Evolutionary conservation across 2,797 vertebrate genomes (phyloP), one percentile per base, ranked within the genome.

Genomic region (Acanthurus lineatus): DNA sequence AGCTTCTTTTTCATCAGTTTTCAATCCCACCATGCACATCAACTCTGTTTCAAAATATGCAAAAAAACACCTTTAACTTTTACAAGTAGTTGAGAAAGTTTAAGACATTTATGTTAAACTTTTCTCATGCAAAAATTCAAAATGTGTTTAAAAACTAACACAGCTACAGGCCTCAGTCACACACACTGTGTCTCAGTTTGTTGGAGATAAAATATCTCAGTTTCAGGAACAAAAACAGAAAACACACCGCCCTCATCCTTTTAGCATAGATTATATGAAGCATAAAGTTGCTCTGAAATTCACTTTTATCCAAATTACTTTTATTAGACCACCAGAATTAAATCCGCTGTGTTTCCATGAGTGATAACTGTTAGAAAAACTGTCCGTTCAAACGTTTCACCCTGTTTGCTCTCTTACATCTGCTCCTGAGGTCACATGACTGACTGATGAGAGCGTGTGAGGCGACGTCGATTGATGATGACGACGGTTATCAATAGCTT

Each of bases 281-380:
- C 49, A 16, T 7, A 9, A 44, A 52, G 47, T 45, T 4, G 9
- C 40, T 10, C 42, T 35, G 48, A 48, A 20, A 22, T 16, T 8
- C 17, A 9, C 3, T 40, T 59, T 35, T 6, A 44, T 49, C 28
- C 14, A 38, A 82, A 76, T 74, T 1, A 6, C 15, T 57, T 48
- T 61, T n/a, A n/a, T n/a, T n/a, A n/a, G n/a, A n/a, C n/a, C 11
- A 79, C 68, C 65, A 60, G 56, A 79, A 53, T 40, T 47, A 28
- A 28, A 10, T 3, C 42, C 38, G 2, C 49, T 51, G 35, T 28
- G 28, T 28, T 28, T 52, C 58, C 69, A 20, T 19, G 38, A 71
- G 38, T 17, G 52, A 75, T 77, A 60, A 54, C 51, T 20, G 42
- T 16, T 62, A 14, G 42, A 35, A 56, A 70, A 47, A 79, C 40